phyloP scores from a whole-genome alignment of 2,113 vertebrate species.

The Turnix velox region DNA sequence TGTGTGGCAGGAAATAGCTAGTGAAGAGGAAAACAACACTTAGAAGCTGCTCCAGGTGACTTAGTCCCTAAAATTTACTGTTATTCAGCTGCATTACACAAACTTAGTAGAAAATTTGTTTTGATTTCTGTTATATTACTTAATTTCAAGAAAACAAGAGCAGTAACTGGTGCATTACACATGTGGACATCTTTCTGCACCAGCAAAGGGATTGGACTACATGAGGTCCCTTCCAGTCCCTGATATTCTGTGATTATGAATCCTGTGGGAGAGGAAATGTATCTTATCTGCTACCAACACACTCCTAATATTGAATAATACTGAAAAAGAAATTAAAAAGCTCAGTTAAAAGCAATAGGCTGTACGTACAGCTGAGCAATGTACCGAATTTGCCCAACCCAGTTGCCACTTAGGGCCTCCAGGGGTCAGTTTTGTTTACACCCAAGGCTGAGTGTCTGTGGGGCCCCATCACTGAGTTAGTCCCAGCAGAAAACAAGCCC shows the following conservation, averaged over 20 bases:
- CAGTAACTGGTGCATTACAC: too few species aligned
- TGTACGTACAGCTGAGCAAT: neutral
- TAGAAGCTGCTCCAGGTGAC: rapidly evolving
- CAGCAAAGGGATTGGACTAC: too few species aligned
- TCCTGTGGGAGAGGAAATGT: neutral
- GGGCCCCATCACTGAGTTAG: rapidly evolving
- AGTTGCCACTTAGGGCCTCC: rapidly evolving
- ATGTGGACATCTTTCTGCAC: too few species aligned
- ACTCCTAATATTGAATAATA: neutral
- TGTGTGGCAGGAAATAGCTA: rapidly evolving
- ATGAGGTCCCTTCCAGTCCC: too few species aligned
- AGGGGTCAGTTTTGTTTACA: neutral
- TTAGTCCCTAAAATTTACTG: rapidly evolving
- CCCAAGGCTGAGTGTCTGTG: rapidly evolving
- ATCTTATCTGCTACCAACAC: neutral
- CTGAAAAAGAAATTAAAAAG: neutral
- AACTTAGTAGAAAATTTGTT: neutral
- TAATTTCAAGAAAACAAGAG: neutral
- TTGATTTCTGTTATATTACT: neutral
- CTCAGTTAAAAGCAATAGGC: rapidly evolving
- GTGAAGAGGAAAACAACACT: neutral
- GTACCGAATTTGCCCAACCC: neutral
- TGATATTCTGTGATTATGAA: too few species aligned
- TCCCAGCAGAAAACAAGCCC: too few species aligned
- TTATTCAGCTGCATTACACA: rapidly evolving